Conservation (phyloP, 2,888 invertebrate species). For the Chrysopilus asiliformis region DNA sequence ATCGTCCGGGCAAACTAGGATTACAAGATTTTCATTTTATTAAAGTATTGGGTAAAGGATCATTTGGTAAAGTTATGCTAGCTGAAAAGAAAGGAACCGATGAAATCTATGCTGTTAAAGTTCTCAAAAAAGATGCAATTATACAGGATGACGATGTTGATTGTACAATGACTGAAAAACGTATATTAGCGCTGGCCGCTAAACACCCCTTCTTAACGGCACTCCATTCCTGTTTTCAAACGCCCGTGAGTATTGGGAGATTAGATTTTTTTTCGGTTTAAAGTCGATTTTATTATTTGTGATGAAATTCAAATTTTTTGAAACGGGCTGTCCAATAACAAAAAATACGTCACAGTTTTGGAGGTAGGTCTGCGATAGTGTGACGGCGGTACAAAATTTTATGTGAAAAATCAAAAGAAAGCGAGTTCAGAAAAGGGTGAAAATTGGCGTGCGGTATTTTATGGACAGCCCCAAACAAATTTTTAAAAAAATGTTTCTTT, state of each 20-base stretch:
- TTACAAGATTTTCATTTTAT: constrained; percentile 91
- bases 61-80: constrained; percentile 98
- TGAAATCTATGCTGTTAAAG: constrained; percentile 76
- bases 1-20: constrained; percentile 45
- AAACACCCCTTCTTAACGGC: constrained; percentile 97
- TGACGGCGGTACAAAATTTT: no score
- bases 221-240: constrained; percentile 94
- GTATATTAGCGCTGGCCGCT: constrained; percentile 92
- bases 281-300: no score
- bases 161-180: constrained; percentile 97
- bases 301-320: no score
- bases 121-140: constrained; percentile 94
- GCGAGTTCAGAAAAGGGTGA: no score
- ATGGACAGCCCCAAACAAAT: no score
- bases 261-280: no score
- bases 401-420: no score
- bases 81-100: constrained; percentile 89
- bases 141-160: constrained; percentile 99
- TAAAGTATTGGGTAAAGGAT: constrained; percentile 97
- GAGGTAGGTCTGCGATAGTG: no score
- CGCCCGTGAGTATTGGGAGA: constrained; percentile 50
- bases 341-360: no score
- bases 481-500: no score
- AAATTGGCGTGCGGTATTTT: no score
- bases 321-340: no score